These are phyloP conservation scores for Synodontis membranacea DNA, from an alignment of 2,113 vertebrate species.

Conservation along the genomic window DNA sequence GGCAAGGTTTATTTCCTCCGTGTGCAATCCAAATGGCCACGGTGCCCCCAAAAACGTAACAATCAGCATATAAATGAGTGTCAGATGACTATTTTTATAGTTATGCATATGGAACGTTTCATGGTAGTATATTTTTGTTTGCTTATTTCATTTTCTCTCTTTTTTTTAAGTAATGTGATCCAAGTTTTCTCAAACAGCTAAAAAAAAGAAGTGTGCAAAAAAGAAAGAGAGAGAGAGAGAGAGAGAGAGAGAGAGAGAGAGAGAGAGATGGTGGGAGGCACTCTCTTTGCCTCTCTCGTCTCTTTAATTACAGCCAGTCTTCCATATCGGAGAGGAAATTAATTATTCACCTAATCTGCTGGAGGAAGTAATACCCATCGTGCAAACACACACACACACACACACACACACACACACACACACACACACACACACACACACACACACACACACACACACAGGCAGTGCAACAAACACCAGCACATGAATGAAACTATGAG, in stretches of 20 bases:
- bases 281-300: conserved; percentile 53
- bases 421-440: conserved; percentile 35
- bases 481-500: conserved; percentile 18
- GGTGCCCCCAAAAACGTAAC: neutral
- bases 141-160: neutral
- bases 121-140: neutral
- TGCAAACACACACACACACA: conserved; percentile 37
- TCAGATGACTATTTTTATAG: neutral
- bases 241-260: neutral
- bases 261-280: conserved; percentile 22
- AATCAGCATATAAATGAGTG: neutral
- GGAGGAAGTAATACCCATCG: conserved; percentile 62
- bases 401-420: conserved; percentile 19
- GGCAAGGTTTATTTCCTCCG: neutral
- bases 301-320: conserved; percentile 69
- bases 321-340: conserved; percentile 69
- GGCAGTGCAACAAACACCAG: conserved; percentile 16
- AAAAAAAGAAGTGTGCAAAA: neutral
- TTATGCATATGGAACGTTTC: neutral
- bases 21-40: neutral
- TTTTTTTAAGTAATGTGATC: neutral
- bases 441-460: conserved; percentile 21
- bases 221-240: conserved; percentile 11
- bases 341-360: conserved; percentile 72
- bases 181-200: neutral